phyloP scores from a whole-genome alignment of 1,140 invertebrate genomes.

The Cyrtorhinus lividipennis region DNA sequence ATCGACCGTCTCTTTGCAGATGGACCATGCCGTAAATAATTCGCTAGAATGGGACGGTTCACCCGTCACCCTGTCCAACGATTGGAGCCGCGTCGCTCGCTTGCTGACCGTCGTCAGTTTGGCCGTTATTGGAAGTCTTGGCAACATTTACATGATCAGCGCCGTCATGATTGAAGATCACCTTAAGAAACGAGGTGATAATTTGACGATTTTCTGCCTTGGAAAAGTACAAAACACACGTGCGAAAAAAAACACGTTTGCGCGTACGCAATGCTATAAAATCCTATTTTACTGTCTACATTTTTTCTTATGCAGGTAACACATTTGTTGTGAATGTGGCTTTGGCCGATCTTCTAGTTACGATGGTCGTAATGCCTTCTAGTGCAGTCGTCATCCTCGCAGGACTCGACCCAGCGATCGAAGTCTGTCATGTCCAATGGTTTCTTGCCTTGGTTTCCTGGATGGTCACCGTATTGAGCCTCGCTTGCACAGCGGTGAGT shows the following conservation, averaged over 20 bases:
- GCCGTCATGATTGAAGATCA: constrained; percentile 59
- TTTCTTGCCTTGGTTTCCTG: constrained; percentile 47
- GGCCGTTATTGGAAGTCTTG: constrained; percentile 50
- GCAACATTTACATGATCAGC: constrained; percentile 61
- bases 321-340: constrained; percentile 63
- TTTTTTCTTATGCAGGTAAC: constrained; percentile 42
- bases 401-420: constrained; percentile 40
- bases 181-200: constrained; percentile 49
- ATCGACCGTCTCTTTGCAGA: too few species aligned
- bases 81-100: constrained; percentile 52
- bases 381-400: constrained; percentile 53
- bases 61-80: constrained; percentile 44
- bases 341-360: constrained; percentile 55
- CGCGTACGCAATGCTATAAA: too few species aligned
- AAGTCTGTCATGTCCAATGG: constrained; percentile 51
- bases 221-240: not conserved
- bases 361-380: constrained; percentile 52
- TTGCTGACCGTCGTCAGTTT: constrained; percentile 48
- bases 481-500: constrained; percentile 45
- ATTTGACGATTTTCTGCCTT: not conserved
- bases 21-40: too few species aligned
- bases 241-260: not conserved
- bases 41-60: constrained; percentile 18
- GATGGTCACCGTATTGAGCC: constrained; percentile 46
- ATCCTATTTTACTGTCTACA: not conserved